Evolutionary conservation across 2,113 vertebrate species (phyloP), one percentile per base, ranked within the genome.

Genomic region (Seriola dumerili): DNA sequence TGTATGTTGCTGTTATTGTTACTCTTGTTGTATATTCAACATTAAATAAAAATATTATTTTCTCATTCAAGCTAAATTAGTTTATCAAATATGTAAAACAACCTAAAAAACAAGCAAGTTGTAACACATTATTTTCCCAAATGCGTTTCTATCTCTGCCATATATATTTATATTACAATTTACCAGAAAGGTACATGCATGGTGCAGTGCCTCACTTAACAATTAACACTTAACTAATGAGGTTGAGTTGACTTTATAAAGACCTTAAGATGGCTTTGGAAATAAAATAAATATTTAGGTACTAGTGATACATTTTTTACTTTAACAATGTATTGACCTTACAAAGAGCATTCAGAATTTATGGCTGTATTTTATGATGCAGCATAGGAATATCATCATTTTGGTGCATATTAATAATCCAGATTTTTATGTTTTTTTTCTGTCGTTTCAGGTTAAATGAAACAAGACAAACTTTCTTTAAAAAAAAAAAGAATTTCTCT

Each of bases 381-480:
- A 36, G 12, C 5, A 59, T 23, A n/a, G 4, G 29, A 29, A 29
- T 29, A 29, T 62, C 0, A 38, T 44, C 0, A 2, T 44, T 67
- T 78, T 65, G 8, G 1, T 23, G 14, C 1, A 78, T 3, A 25
- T 48, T 46, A 61, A n/a, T 68, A 42, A 83, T 62, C 0, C 0
- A 23, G 21, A 23, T 58, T 57, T 69, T 69, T 74, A 9, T 40
- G 7, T 38, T 73, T 19, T 55, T 72, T 84, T 59, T 88, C 3
- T 72, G 38, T 34, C 9, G 21, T 93, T 92, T 87, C 92, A 95
- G 94, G 76, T 95, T 46, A 95, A 94, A 93, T 95, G 89, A 95
- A 80, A 80, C 29, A 55, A 71, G 36, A 23, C 52, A 42, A 76
- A 73, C 46, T 25, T 57, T 76, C 52, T 74, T 48, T 67, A 38